These are phyloP conservation scores for Phalanger gymnotis DNA, from an alignment of 2,797 vertebrate species.

Conservation along the genomic window DNA sequence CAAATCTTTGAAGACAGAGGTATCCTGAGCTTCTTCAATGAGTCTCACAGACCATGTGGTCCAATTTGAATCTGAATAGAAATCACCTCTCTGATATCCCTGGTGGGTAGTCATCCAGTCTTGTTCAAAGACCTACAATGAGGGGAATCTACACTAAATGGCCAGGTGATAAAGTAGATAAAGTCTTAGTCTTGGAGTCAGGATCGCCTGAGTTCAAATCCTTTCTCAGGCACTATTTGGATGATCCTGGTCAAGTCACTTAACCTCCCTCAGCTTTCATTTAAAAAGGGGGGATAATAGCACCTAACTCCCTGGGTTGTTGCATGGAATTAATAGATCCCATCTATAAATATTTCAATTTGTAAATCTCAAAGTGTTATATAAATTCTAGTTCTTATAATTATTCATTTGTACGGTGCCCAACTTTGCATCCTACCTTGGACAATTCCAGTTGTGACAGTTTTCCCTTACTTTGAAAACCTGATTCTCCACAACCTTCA, in stretches of 20 bases:
- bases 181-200: not conserved
- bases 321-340: not conserved
- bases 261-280: too few relatives aligned
- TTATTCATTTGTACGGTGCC: not conserved
- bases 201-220: too few relatives aligned
- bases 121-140: not conserved
- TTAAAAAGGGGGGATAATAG: not conserved
- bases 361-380: not conserved
- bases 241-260: too few relatives aligned
- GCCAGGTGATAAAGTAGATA: not conserved
- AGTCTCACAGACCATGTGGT: not conserved
- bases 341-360: not conserved
- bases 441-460: not conserved
- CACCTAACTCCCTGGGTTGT: not conserved
- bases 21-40: not conserved
- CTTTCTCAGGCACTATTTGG: too few relatives aligned
- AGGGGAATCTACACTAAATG: not conserved
- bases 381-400: not conserved
- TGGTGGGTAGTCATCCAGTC: not conserved
- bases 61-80: not conserved
- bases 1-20: not conserved
- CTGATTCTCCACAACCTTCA: not conserved
- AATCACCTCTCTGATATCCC: not conserved
- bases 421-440: not conserved
- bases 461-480: not conserved